A percentile compares a stretch with the other conserved stretches of the same genome.
These are phyloP conservation scores for Trematocara marginatum DNA, from an alignment of 2,113 vertebrate species.

Conservation along the genomic window DNA sequence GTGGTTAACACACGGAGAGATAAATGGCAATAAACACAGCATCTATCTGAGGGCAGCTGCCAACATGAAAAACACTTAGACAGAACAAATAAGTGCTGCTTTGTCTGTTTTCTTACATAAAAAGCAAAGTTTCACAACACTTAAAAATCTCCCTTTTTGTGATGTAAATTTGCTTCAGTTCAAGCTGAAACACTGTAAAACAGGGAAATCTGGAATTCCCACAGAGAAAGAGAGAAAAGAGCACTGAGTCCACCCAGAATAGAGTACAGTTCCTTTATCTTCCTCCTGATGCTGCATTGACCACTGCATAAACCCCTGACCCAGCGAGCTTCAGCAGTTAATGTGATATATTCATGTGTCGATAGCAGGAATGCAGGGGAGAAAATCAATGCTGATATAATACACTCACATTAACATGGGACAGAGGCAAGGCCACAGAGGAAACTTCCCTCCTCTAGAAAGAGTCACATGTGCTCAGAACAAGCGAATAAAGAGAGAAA, in stretches of 20 bases:
- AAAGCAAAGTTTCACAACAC: background rate
- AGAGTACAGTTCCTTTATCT: constrained; percentile 27
- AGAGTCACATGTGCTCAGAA: background rate
- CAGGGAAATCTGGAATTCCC: background rate
- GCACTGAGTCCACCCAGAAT: background rate
- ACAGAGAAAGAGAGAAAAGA: background rate
- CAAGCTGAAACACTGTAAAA: background rate
- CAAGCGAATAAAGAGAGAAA: background rate
- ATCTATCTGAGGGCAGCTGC: constrained; percentile 17
- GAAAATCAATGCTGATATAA: constrained; percentile 67
- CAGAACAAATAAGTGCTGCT: background rate
- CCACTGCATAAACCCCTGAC: constrained; percentile 53
- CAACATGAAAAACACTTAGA: constrained; percentile 3
- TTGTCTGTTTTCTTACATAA: background rate
- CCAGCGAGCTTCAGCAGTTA: constrained; percentile 45
- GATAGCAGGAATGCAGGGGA: constrained; percentile 32
- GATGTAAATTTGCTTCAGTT: background rate
- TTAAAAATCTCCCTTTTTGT: background rate
- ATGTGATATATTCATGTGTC: constrained; percentile 64
- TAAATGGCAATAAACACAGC: constrained; percentile 50
- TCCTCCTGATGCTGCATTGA: constrained; percentile 40
- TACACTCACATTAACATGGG: constrained; percentile 49
- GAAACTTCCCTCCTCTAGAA: background rate
- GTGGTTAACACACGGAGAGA: constrained; percentile 25
- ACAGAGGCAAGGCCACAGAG: background rate